Conservation (phyloP, 1,140 invertebrate species). For the Listronotus oregonensis region DNA sequence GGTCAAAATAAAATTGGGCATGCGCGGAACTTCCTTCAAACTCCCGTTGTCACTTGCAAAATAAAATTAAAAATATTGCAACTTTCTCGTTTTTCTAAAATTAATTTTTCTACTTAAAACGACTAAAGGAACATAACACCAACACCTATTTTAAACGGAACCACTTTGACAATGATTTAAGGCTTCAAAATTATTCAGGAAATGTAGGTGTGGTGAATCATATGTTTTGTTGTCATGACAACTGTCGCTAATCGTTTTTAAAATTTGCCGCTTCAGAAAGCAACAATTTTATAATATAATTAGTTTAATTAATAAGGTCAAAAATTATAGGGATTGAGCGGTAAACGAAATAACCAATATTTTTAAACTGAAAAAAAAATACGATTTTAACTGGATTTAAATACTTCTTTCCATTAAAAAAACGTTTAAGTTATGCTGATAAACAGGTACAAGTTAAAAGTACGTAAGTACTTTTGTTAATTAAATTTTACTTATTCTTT, state of each 20-base stretch:
- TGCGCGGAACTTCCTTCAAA: conserved; percentile 34
- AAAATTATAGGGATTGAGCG: too few relatives aligned
- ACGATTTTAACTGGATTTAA: too few relatives aligned
- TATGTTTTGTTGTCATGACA: conserved; percentile 49
- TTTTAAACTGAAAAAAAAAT: too few relatives aligned
- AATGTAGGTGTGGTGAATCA: conserved; percentile 52
- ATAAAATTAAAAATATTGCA: conserved; percentile 21
- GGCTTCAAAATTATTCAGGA: conserved; percentile 3
- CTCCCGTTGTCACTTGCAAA: conserved; percentile 42
- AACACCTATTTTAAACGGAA: conserved; percentile 7
- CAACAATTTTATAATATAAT: too few relatives aligned
- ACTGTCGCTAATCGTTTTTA: conserved; percentile 28
- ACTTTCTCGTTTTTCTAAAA: neutral
- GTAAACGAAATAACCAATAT: too few relatives aligned
- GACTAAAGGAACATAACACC: neutral
- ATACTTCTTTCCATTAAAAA: too few relatives aligned
- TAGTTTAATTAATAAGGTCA: too few relatives aligned
- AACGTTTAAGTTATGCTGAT: too few relatives aligned
- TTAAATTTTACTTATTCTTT: too few relatives aligned
- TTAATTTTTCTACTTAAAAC: neutral
- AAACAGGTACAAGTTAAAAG: too few relatives aligned
- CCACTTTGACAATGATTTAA: neutral
- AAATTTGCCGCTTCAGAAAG: conserved; percentile 4
- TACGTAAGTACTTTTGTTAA: too few relatives aligned
- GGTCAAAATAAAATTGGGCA: conserved; percentile 42